Evolutionary conservation across 2,113 vertebrate species (phyloP), one percentile per base, ranked within the genome.

Genomic region (Smithornis capensis): DNA sequence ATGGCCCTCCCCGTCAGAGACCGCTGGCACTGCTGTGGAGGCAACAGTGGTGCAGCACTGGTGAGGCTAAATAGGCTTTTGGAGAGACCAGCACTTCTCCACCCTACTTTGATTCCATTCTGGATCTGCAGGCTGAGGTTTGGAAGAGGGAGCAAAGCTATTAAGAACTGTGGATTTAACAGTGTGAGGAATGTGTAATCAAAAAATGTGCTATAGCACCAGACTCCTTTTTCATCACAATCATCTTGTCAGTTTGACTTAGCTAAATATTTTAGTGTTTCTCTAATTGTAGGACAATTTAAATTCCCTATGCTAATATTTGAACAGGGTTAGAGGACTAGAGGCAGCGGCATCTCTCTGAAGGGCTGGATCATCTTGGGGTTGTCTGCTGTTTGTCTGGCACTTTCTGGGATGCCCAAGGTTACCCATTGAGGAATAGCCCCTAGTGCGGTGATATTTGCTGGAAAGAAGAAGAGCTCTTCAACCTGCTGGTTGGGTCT

Each of bases 41-140:
- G 63, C 59, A 83, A 42, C 40, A 21, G n/a, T 42, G 57, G 7
- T 1, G 7, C 59, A 45, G 37, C 62, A 25, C 76, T 83, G 83
- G 17, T 62, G 57, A 45, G 55, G 45, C 38, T 57, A 8, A 69
- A 77, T 57, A 44, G 37, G 28, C n/a, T 62, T 75, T 49, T 79
- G 79, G 50, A 79, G 78, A 35, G 37, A 63, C 29, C 8, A 24
- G 19, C 8, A 3, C 45, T 83, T 87, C 40, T 75, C 38, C 70
- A 62, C 31, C 27, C 57, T 4, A 4, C 17, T 60, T 76, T 0
- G 0, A 15, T 1, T 3, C 37, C 6, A 3, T 57, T 50, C 24
- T 2, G 1, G n/a, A 77, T 52, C 28, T 6, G 4, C 29, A 35
- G 28, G 17, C 38, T 40, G 68, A 81, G 50, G 19, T 70, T 55